These are phyloP conservation scores for Phaenicophaeus curvirostris DNA, from an alignment of 2,797 vertebrate species.

Conservation along the genomic window DNA sequence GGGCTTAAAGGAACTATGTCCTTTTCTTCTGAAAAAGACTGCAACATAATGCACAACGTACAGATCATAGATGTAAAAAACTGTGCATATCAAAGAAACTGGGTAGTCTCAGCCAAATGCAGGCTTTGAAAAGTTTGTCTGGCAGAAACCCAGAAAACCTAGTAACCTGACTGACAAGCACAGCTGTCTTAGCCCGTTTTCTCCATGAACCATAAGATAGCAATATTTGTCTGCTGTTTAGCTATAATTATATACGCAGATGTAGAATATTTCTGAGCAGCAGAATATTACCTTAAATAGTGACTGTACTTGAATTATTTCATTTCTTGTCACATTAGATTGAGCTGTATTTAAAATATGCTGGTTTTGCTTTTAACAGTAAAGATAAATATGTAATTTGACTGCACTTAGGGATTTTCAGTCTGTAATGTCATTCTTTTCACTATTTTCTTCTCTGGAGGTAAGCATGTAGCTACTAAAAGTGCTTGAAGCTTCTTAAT, in stretches of 20 bases:
- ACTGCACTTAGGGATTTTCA: neutral
- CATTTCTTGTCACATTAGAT: neutral
- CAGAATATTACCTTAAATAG: neutral
- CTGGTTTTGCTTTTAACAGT: neutral
- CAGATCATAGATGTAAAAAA: neutral
- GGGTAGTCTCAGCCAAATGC: neutral
- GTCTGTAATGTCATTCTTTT: neutral
- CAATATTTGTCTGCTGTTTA: neutral
- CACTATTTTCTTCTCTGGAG: neutral
- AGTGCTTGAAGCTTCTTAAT: neutral
- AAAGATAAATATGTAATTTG: neutral
- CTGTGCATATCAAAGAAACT: neutral
- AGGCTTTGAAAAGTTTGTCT: neutral
- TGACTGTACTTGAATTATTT: neutral
- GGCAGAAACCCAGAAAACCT: neutral
- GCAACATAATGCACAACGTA: neutral
- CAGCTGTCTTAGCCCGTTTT: neutral
- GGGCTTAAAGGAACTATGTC: neutral
- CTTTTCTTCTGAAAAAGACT: neutral
- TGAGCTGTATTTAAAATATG: conserved; percentile 17
- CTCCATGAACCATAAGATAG: neutral
- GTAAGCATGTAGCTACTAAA: conserved; percentile 5
- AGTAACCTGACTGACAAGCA: neutral
- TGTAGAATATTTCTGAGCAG: neutral
- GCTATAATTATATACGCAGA: neutral